A percentile compares a stretch with the other conserved stretches of the same genome.
phyloP scores from a whole-genome alignment of 2,113 vertebrate genomes.

The Myotis yumanensis region DNA sequence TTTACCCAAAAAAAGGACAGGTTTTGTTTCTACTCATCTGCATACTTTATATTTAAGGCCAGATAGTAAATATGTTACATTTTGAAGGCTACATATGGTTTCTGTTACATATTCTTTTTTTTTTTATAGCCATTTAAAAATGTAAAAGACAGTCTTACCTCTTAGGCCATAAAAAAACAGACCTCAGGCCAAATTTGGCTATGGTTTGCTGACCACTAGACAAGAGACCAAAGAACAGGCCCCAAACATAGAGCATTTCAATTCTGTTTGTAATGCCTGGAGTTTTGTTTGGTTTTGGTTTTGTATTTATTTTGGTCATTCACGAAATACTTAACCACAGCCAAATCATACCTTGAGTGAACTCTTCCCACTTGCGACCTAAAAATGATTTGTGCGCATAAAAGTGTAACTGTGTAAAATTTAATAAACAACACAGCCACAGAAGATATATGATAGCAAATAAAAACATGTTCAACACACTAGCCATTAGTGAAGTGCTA shows the following conservation, averaged over 20 bases:
- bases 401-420: background rate
- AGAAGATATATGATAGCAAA: background rate
- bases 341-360: slow-evolving; percentile 19
- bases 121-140: background rate
- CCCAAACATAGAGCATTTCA: background rate
- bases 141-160: slow-evolving; percentile 22
- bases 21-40: slow-evolving; percentile 29
- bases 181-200: background rate
- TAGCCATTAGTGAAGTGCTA: background rate
- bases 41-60: background rate
- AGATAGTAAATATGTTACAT: slow-evolving; percentile 33
- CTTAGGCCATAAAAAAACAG: background rate
- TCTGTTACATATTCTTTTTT: background rate
- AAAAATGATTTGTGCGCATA: background rate
- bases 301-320: slow-evolving; percentile 48
- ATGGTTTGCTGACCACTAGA: background rate
- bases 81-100: background rate
- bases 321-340: slow-evolving; percentile 3
- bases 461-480: background rate
- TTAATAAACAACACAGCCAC: background rate
- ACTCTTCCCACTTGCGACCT: background rate
- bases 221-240: background rate
- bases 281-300: background rate
- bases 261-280: background rate
- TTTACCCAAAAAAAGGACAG: background rate